Evolutionary conservation across 2,888 invertebrate species (phyloP).

Genomic region (Ophion ventricosus): DNA sequence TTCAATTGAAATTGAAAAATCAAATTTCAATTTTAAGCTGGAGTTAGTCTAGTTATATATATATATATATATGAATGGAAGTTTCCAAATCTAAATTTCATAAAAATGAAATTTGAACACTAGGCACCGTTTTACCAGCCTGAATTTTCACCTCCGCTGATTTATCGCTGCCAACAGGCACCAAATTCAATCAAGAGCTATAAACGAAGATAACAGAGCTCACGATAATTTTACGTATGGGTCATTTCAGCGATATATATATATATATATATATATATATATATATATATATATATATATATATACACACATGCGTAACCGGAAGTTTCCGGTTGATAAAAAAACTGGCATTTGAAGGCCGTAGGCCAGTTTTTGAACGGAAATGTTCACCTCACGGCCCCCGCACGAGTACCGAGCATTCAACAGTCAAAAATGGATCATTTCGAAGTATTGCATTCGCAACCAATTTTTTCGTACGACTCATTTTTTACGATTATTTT

Average conservation of each 20-base stretch:
- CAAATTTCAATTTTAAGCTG: too few species aligned
- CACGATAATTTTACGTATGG: too few species aligned
- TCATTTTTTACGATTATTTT: background rate
- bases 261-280: slow-evolving; percentile 1
- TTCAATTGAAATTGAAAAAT: too few species aligned
- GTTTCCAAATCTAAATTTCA: background rate
- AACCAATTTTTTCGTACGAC: background rate
- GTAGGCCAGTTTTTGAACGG: background rate
- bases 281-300: slow-evolving; percentile 3
- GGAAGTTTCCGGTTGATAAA: background rate
- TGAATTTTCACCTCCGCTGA: background rate
- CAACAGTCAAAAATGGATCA: background rate
- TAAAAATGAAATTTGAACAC: background rate
- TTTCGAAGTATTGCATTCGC: background rate
- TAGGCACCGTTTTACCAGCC: background rate
- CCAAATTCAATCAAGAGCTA: too few species aligned
- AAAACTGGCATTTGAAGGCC: background rate
- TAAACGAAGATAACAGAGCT: too few species aligned
- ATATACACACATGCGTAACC: background rate
- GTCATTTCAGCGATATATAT: background rate
- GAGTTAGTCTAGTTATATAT: too few species aligned
- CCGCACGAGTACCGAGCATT: background rate
- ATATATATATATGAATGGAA: too few species aligned
- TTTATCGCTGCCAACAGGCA: background rate
- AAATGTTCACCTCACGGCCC: background rate